These are phyloP conservation scores for Anneissia japonica DNA, from an alignment of 35 echinoderm and acorn worm genomes.

Conservation along the genomic window DNA sequence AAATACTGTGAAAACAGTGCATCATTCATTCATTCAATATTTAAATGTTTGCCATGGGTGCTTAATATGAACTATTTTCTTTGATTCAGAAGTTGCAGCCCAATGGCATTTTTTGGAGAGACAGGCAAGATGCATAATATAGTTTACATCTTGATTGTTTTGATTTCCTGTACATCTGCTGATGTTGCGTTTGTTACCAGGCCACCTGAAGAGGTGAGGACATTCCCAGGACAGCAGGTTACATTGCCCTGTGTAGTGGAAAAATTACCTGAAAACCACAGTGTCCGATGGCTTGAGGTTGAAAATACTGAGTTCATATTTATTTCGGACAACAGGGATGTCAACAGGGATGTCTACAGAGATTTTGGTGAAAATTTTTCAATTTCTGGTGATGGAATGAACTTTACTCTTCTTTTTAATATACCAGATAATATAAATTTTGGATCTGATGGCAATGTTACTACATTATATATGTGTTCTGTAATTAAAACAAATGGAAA, in stretches of 20 bases:
- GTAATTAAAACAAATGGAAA: not conserved
- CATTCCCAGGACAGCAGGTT: not conserved
- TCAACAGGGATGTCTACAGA: not conserved
- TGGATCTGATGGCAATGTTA: not conserved
- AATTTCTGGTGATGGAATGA: not conserved
- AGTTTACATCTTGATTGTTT: not conserved
- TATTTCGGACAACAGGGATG: not conserved
- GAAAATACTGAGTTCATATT: not conserved
- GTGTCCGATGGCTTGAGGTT: not conserved
- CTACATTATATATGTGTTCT: not conserved
- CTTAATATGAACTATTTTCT: too few relatives aligned
- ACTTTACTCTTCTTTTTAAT: not conserved
- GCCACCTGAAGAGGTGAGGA: not conserved
- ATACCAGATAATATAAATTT: not conserved
- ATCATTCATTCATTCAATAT: too few relatives aligned
- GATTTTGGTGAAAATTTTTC: not conserved
- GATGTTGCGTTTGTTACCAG: not conserved
- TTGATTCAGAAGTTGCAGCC: too few relatives aligned
- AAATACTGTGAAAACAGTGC: too few relatives aligned
- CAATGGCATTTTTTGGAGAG: too few relatives aligned
- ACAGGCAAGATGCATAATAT: too few relatives aligned
- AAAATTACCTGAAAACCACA: not conserved
- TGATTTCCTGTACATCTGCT: not conserved
- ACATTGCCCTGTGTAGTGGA: not conserved
- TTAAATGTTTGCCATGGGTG: too few relatives aligned